phyloP scores from a whole-genome alignment of 2,888 invertebrate species.

The Crematogaster levior region DNA sequence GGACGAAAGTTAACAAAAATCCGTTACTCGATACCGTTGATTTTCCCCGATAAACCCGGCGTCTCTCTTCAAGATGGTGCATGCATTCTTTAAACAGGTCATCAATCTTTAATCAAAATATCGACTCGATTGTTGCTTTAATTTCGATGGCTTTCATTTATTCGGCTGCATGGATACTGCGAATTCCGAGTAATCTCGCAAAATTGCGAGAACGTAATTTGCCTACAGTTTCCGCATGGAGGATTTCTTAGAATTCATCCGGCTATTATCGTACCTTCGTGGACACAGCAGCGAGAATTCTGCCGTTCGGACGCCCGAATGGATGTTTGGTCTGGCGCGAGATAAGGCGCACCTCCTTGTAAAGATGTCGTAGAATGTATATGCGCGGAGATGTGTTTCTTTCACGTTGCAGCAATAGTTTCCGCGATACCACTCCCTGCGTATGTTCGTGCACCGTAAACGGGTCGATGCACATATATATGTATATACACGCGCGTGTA shows the following conservation, averaged over 20 bases:
- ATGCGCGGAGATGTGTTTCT: slow-evolving; percentile 48
- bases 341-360: slow-evolving; percentile 20
- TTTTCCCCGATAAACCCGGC: not conserved
- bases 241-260: slow-evolving; percentile 12
- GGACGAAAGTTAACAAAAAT: slow-evolving; percentile 26
- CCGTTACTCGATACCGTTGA: not conserved
- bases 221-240: slow-evolving; percentile 4
- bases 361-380: slow-evolving; percentile 10
- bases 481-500: slow-evolving; percentile 50
- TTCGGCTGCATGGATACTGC: not conserved
- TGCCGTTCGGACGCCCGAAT: slow-evolving; percentile 6
- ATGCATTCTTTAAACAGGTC: not conserved
- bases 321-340: slow-evolving; percentile 19
- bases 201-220: slow-evolving; percentile 22
- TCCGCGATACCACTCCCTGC: slow-evolving; percentile 59
- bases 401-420: slow-evolving; percentile 57
- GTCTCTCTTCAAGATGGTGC: not conserved
- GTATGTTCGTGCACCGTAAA: slow-evolving; percentile 72
- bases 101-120: not conserved
- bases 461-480: slow-evolving; percentile 65
- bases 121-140: not conserved
- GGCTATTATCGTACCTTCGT: slow-evolving; percentile 17
- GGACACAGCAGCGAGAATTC: slow-evolving; percentile 23
- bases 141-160: not conserved
- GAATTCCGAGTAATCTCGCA: not conserved